These are phyloP conservation scores for Psephotus haematonotus DNA, from an alignment of 2,113 vertebrate genomes.

Conservation along the genomic window DNA sequence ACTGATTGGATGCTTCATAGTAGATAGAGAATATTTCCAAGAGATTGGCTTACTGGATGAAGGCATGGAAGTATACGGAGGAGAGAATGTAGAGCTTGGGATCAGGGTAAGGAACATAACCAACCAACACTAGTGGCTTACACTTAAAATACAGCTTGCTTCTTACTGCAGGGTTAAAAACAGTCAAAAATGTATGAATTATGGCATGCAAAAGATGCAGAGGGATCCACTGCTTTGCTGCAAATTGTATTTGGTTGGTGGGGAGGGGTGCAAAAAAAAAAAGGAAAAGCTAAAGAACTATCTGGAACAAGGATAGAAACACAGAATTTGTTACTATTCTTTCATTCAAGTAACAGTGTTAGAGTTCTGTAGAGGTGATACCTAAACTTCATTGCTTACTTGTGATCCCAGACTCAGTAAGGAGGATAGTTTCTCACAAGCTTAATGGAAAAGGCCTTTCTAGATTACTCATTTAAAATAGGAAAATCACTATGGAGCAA, in stretches of 20 bases:
- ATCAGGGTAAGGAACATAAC: slow-evolving; percentile 86
- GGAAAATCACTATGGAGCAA: slow-evolving; percentile 20
- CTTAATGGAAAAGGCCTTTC: background rate
- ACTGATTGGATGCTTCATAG: slow-evolving; percentile 98
- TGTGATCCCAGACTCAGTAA: background rate
- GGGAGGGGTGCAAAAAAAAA: rapidly evolving
- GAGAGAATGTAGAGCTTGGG: slow-evolving; percentile 96
- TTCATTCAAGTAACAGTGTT: background rate
- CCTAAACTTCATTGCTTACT: background rate
- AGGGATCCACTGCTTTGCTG: background rate
- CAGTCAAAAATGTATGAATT: background rate
- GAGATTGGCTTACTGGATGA: slow-evolving; percentile 97
- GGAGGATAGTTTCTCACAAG: background rate
- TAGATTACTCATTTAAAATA: background rate
- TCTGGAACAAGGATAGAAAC: background rate
- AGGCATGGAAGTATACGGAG: slow-evolving; percentile 98
- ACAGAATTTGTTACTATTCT: background rate
- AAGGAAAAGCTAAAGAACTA: background rate
- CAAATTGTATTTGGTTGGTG: background rate
- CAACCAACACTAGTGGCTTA: background rate
- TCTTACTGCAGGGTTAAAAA: background rate
- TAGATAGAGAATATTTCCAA: slow-evolving; percentile 94
- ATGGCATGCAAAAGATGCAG: background rate
- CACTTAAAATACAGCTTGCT: background rate
- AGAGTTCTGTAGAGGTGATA: background rate